Percentiles rank a stretch among this genome's conserved stretches.
These are phyloP conservation scores for Neosilurus mollespiculum DNA, from an alignment of 2,797 vertebrate genomes.

Conservation along the genomic window DNA sequence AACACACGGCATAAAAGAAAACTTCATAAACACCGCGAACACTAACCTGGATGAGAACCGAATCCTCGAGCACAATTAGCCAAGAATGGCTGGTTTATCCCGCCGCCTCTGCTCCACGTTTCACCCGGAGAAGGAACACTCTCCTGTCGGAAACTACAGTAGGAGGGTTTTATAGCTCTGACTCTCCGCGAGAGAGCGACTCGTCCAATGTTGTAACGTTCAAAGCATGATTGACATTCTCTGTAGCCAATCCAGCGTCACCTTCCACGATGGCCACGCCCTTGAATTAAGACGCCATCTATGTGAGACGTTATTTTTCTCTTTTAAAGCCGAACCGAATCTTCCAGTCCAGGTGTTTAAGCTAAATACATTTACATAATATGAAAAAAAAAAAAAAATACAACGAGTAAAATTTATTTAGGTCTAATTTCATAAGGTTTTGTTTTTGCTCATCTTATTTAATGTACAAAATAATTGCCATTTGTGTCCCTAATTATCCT, in stretches of 20 bases:
- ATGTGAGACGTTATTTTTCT: background rate
- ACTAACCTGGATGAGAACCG: constrained; percentile 33
- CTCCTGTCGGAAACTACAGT: background rate
- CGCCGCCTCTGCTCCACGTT: rapidly evolving
- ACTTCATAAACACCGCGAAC: background rate
- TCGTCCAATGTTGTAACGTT: constrained; percentile 27
- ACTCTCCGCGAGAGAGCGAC: background rate
- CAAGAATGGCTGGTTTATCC: too few species aligned
- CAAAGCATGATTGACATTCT: constrained; percentile 25
- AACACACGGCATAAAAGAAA: too few species aligned
- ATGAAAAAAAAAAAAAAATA: too few species aligned
- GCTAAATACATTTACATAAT: too few species aligned
- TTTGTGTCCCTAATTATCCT: too few species aligned
- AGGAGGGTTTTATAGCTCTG: constrained; percentile 35
- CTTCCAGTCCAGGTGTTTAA: too few species aligned
- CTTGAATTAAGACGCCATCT: background rate
- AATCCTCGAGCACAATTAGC: background rate
- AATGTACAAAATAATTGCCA: too few species aligned
- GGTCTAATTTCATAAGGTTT: too few species aligned
- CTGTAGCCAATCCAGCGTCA: constrained; percentile 14
- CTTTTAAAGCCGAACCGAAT: background rate
- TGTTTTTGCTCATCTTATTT: too few species aligned
- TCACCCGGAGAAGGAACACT: background rate
- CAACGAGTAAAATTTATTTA: too few species aligned
- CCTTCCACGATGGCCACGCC: background rate